These are phyloP conservation scores for Eubasilissa splendida DNA, from an alignment of 2,888 invertebrate genomes.

Conservation along the genomic window DNA sequence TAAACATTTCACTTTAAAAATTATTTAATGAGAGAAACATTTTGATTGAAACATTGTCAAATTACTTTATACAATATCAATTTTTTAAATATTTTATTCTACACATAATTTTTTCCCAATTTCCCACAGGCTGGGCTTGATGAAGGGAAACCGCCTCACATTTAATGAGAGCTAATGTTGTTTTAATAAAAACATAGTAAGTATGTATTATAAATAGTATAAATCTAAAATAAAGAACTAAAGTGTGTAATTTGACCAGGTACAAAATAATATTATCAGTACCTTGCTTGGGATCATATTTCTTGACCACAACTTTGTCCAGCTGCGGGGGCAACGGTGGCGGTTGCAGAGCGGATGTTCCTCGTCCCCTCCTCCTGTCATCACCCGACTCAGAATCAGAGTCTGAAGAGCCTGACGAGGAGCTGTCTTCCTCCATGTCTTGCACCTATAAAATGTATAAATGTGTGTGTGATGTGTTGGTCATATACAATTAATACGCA, in stretches of 20 bases:
- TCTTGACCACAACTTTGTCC: conserved; percentile 95
- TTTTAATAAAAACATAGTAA: too few relatives aligned
- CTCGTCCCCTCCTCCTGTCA: conserved; percentile 70
- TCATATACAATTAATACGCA: neutral
- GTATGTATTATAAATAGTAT: too few relatives aligned
- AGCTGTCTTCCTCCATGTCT: conserved; percentile 94
- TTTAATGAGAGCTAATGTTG: too few relatives aligned
- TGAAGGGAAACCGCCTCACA: too few relatives aligned
- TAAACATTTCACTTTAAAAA: too few relatives aligned
- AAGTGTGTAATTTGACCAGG: too few relatives aligned
- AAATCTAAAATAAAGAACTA: too few relatives aligned
- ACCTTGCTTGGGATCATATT: conserved; percentile 95
- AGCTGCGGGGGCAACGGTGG: conserved; percentile 89
- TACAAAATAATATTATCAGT: conserved; percentile 12
- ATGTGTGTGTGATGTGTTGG: neutral
- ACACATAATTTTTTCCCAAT: too few relatives aligned
- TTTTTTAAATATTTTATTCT: neutral
- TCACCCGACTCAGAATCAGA: conserved; percentile 71
- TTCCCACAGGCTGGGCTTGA: too few relatives aligned
- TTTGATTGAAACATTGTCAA: neutral
- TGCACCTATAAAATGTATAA: conserved; percentile 74
- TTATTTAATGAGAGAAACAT: too few relatives aligned
- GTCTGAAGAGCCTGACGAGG: conserved; percentile 61
- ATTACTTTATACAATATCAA: neutral
- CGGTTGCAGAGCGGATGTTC: conserved; percentile 68